Percentiles rank a stretch among this genome's conserved stretches.
Conservation (phyloP, 2,888 invertebrate genomes). For the Helicoverpa assulta region DNA sequence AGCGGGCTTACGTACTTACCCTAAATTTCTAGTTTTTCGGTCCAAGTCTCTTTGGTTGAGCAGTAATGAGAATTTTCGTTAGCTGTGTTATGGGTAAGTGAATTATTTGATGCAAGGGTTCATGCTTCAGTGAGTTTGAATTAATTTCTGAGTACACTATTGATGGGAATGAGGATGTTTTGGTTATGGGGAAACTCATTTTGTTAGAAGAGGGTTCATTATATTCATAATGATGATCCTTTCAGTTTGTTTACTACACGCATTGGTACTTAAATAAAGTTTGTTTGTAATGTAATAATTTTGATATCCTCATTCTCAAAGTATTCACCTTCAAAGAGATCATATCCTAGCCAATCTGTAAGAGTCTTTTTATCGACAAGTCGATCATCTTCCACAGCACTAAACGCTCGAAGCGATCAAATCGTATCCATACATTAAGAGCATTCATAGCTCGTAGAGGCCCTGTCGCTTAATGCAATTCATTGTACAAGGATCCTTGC, state of each 20-base stretch:
- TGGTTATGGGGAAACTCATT: conserved; percentile 1
- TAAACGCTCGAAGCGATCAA: conserved; percentile 81
- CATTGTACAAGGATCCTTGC: conserved; percentile 85
- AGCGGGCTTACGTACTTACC: conserved; percentile 40
- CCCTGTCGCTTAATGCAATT: conserved; percentile 87
- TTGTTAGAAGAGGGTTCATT: conserved; percentile 2
- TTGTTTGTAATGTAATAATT: no score
- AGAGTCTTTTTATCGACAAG: conserved; percentile 51
- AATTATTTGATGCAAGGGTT: conserved; percentile 25
- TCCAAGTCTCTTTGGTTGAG: conserved; percentile 43
- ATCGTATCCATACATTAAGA: conserved; percentile 86
- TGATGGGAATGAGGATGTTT: conserved; percentile 6
- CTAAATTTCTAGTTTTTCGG: conserved; percentile 56
- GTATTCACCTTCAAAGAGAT: no score
- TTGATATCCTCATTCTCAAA: no score
- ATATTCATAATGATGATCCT: not conserved
- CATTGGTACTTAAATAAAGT: not conserved
- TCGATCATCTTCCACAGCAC: conserved; percentile 62
- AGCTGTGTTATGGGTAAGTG: conserved; percentile 29
- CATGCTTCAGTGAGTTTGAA: conserved; percentile 15
- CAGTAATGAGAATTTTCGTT: conserved; percentile 46
- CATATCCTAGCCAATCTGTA: not conserved
- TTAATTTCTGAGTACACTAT: conserved; percentile 19
- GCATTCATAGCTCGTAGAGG: conserved; percentile 83
- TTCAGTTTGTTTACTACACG: not conserved